Percentiles rank a stretch among this genome's conserved stretches.
Evolutionary conservation across 2,113 vertebrate species (phyloP).

Genomic region (Calypte anna): DNA sequence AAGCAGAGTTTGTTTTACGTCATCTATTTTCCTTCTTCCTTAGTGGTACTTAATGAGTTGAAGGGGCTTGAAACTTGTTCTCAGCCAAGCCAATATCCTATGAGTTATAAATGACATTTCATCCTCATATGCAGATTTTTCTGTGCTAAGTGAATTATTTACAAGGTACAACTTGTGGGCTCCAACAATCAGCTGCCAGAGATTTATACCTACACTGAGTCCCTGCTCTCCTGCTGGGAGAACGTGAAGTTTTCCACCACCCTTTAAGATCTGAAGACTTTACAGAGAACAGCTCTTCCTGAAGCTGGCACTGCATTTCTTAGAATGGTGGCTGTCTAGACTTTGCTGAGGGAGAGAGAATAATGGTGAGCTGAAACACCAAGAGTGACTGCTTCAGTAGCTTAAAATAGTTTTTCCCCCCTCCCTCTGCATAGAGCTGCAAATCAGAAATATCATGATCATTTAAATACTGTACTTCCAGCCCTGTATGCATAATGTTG

Average conservation of each 20-base stretch:
- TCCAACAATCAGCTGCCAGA: slow-evolving; percentile 74
- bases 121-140: slow-evolving; percentile 79
- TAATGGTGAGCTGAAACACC: slow-evolving; percentile 13
- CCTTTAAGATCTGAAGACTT: slow-evolving; percentile 63
- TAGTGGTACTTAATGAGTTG: slow-evolving; percentile 64
- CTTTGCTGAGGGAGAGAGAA: background rate
- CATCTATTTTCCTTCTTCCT: slow-evolving; percentile 35
- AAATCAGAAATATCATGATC: slow-evolving; percentile 12
- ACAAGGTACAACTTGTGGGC: slow-evolving; percentile 76
- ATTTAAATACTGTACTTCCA: slow-evolving; percentile 38
- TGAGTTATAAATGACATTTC: slow-evolving; percentile 79
- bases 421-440: background rate
- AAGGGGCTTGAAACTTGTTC: slow-evolving; percentile 67
- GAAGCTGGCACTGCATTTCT: slow-evolving; percentile 29
- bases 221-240: slow-evolving; percentile 60
- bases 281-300: slow-evolving; percentile 11
- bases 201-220: slow-evolving; percentile 68
- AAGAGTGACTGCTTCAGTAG: background rate
- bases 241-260: slow-evolving; percentile 49
- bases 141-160: slow-evolving; percentile 81
- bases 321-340: slow-evolving; percentile 19
- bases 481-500: background rate
- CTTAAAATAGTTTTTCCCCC: slow-evolving; percentile 13
- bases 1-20: slow-evolving; percentile 34
- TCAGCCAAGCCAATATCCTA: slow-evolving; percentile 67